These are phyloP conservation scores for Keiferia lycopersicella DNA, from an alignment of 2,888 invertebrate species.

Conservation along the genomic window DNA sequence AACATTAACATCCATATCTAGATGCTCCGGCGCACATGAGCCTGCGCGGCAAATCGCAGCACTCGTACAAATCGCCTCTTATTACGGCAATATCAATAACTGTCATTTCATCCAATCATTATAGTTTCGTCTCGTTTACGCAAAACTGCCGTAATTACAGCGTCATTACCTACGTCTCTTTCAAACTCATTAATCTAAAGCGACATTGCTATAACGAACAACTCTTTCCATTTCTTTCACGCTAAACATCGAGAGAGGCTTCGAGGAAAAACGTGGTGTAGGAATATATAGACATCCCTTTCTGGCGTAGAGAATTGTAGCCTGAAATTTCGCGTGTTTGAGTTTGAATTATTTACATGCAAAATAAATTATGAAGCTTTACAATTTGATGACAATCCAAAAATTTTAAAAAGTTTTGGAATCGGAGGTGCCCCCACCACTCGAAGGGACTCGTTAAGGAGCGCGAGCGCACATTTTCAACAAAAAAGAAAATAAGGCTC, in stretches of 20 bases:
- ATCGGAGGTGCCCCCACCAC: slow-evolving; percentile 60
- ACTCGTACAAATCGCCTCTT: slow-evolving; percentile 58
- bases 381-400: slow-evolving; percentile 59
- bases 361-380: slow-evolving; percentile 46
- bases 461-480: slow-evolving; percentile 63
- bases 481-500: slow-evolving; percentile 72
- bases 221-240: slow-evolving; percentile 72
- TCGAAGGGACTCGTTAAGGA: slow-evolving; percentile 60
- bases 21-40: slow-evolving; percentile 52
- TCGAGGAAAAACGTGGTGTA: slow-evolving; percentile 46
- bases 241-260: slow-evolving; percentile 46
- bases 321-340: slow-evolving; percentile 56
- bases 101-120: slow-evolving; percentile 75
- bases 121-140: slow-evolving; percentile 76
- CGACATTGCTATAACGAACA: slow-evolving; percentile 52
- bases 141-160: slow-evolving; percentile 70
- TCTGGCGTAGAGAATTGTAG: slow-evolving; percentile 46
- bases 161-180: slow-evolving; percentile 70
- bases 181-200: slow-evolving; percentile 73
- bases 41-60: slow-evolving; percentile 50
- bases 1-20: slow-evolving; percentile 56
- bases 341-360: slow-evolving; percentile 47
- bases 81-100: slow-evolving; percentile 76
- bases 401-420: slow-evolving; percentile 57
- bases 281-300: slow-evolving; percentile 56